phyloP scores from a whole-genome alignment of 2,113 vertebrate species.

The Amazona vittata region DNA sequence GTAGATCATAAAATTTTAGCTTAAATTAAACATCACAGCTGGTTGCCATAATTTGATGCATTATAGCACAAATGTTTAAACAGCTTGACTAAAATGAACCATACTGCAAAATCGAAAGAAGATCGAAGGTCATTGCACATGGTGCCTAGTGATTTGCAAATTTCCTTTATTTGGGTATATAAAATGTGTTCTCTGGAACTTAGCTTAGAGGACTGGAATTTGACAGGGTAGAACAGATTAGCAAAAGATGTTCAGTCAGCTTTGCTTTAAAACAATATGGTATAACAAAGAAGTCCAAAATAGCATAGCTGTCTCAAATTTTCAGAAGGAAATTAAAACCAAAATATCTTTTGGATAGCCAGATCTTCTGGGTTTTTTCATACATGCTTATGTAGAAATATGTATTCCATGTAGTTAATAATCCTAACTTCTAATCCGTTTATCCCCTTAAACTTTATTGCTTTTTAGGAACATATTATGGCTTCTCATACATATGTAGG shows the following conservation, averaged over 20 bases:
- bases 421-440: not conserved
- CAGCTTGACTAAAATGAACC: conserved; percentile 78
- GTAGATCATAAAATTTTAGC: conserved; percentile 79
- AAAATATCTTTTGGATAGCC: not conserved
- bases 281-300: not conserved
- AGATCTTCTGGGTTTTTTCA: not conserved
- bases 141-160: conserved; percentile 54
- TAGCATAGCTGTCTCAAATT: not conserved
- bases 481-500: not conserved
- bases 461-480: not conserved
- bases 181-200: conserved; percentile 40
- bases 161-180: conserved; percentile 52
- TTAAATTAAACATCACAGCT: conserved; percentile 81
- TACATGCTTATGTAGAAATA: not conserved
- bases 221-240: not conserved
- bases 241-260: not conserved
- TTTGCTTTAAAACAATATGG: not conserved
- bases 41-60: conserved; percentile 79
- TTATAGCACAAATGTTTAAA: conserved; percentile 79
- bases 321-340: not conserved
- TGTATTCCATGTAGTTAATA: not conserved
- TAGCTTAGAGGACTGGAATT: not conserved
- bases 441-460: not conserved
- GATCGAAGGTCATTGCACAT: conserved; percentile 65
- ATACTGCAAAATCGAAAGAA: conserved; percentile 66